Percentiles rank a stretch among this genome's conserved stretches.
These are phyloP conservation scores for Saimiri boliviensis DNA, from an alignment of 2,113 vertebrate species.

Conservation along the genomic window DNA sequence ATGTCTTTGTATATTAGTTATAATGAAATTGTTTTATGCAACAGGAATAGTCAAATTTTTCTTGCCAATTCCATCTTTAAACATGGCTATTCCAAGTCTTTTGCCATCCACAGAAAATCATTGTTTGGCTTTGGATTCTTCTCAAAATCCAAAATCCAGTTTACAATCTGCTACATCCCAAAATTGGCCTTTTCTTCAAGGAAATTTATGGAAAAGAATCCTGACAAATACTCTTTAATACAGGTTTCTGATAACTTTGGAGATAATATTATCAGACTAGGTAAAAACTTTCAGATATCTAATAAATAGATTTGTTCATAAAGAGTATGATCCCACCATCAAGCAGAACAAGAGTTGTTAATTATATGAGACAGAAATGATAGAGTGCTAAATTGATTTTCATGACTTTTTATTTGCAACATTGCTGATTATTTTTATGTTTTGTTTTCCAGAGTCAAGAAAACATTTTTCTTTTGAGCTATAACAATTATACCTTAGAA, in stretches of 20 bases:
- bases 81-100: not conserved
- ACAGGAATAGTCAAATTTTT: not conserved
- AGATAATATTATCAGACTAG: not conserved
- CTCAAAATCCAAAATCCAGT: not conserved
- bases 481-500: not conserved
- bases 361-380: not conserved
- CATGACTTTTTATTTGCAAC: not conserved
- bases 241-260: not conserved
- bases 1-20: not conserved
- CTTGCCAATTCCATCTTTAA: not conserved
- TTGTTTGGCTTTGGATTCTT: not conserved
- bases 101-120: not conserved
- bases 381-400: not conserved
- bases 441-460: not conserved
- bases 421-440: not conserved
- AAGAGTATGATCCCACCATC: not conserved
- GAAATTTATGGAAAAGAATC: not conserved
- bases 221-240: not conserved
- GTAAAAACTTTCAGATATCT: not conserved
- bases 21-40: not conserved
- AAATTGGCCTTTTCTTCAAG: not conserved
- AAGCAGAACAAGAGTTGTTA: not conserved
- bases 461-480: not conserved
- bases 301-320: not conserved
- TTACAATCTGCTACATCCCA: not conserved